A percentile compares a stretch with the other conserved stretches of the same genome.
Evolutionary conservation across 2,113 vertebrate species (phyloP).

Genomic region (Engystomops pustulosus): DNA sequence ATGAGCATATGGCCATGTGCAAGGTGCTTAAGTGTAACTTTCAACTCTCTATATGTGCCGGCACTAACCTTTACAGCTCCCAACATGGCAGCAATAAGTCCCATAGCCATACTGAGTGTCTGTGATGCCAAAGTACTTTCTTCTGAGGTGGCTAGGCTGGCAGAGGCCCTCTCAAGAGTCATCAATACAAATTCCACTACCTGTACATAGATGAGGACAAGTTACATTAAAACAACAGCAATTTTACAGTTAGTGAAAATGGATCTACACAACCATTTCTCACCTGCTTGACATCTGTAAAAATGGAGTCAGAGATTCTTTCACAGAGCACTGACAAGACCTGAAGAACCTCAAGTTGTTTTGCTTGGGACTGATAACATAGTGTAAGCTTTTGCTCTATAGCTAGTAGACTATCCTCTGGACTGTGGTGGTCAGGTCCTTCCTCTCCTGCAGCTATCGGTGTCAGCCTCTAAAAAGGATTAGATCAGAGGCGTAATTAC

Average conservation of each 20-base stretch:
- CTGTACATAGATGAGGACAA: slow-evolving; percentile 66
- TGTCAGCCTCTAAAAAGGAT: slow-evolving; percentile 80
- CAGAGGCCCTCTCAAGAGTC: slow-evolving; percentile 82
- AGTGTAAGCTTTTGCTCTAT: slow-evolving; percentile 73
- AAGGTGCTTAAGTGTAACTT: too few relatives aligned
- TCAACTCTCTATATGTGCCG: background rate
- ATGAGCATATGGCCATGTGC: too few relatives aligned
- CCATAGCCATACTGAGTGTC: slow-evolving; percentile 91
- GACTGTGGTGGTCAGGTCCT: slow-evolving; percentile 39
- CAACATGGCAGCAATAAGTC: slow-evolving; percentile 85
- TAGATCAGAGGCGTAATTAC: background rate
- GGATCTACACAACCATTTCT: slow-evolving; percentile 43
- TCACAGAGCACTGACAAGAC: slow-evolving; percentile 84
- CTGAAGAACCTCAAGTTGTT: slow-evolving; percentile 83
- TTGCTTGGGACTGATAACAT: slow-evolving; percentile 62
- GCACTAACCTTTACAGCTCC: slow-evolving; percentile 82
- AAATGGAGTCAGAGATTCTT: slow-evolving; percentile 78
- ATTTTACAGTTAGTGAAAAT: too few relatives aligned
- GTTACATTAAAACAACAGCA: background rate
- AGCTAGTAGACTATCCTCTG: slow-evolving; percentile 75
- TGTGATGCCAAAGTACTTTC: slow-evolving; percentile 77
- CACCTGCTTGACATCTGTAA: slow-evolving; percentile 86
- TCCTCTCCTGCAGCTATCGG: slow-evolving; percentile 69
- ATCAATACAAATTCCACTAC: slow-evolving; percentile 84
- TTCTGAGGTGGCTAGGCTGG: slow-evolving; percentile 64